Evolutionary conservation across 2,113 vertebrate genomes (phyloP), one percentile per base, ranked within the genome.

Genomic region (Promerops cafer): DNA sequence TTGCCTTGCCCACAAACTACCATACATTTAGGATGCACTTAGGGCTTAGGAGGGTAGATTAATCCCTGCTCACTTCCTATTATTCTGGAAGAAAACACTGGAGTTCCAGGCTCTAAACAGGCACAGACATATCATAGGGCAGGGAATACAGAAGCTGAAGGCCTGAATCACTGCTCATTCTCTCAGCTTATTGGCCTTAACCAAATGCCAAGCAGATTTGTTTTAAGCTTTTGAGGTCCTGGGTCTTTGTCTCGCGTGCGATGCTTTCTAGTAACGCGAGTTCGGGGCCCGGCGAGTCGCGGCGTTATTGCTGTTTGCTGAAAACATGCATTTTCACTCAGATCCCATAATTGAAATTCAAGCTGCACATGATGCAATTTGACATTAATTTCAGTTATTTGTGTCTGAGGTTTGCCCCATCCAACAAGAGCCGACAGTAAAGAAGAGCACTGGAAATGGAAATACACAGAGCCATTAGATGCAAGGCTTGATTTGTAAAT

Each of bases 361-460:
- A 96, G 91, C 64, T 83, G 69, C 94, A 93, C 86, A 91, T 95
- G 96, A 97, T 97, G 85, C 78, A 94, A 93, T 96, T 96, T 94
- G 96, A 97, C 96, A 96, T 97, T 96, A 94, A 97, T 93, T 95
- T 93, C 74, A 42, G 86, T 95, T 96, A 96, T 93, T 94, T 96
- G 90, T 93, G 93, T 70, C 69, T 92, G 89, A 95, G 76, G 54
- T 82, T 97, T 90, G 82, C 68, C 82, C 95, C 76, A 82, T 93
- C 65, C 93, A 82, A 96, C 89, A 86, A 70, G 92, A 94, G n/a
- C 24, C 3, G 75, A 94, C 96, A 96, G 91, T 93, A 89, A 92
- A 97, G 83, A 95, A 74, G 44, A 85, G 74, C 66, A 69, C 52
- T 92, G 92, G 89, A 94, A 97, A 96, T 96, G 93, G 92, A 94